These are phyloP conservation scores for Drosophila mojavensis DNA, from an alignment of 1,140 invertebrate genomes.

Conservation along the genomic window DNA sequence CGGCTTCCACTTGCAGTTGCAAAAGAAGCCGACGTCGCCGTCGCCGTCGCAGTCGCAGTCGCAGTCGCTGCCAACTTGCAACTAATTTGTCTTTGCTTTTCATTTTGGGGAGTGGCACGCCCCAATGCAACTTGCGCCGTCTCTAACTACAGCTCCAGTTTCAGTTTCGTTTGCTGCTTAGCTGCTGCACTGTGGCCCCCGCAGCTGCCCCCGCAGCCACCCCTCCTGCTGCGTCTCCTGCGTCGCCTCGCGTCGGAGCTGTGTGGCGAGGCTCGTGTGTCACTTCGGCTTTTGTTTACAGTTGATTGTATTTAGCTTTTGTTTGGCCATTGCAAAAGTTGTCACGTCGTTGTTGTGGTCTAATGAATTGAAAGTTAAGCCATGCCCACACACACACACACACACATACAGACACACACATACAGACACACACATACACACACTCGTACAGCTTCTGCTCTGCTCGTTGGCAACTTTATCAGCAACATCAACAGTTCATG, in stretches of 20 bases:
- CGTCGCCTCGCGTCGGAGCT: no score
- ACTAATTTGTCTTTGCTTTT: conserved; percentile 72
- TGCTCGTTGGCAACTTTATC: no score
- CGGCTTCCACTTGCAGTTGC: conserved; percentile 41
- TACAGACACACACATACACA: neutral
- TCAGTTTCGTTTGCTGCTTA: conserved; percentile 8
- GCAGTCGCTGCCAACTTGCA: conserved; percentile 57
- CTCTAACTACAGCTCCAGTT: conserved; percentile 22
- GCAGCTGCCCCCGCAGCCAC: neutral
- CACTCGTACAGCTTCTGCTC: no score
- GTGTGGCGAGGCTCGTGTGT: conserved; percentile 34
- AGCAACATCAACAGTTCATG: neutral
- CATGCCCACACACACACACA: conserved; percentile 1
- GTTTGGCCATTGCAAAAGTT: conserved; percentile 63
- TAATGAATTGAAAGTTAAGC: conserved; percentile 76
- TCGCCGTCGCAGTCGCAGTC: neutral
- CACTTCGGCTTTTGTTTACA: conserved; percentile 69
- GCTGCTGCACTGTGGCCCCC: no score
- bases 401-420: neutral
- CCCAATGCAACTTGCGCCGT: conserved; percentile 24
- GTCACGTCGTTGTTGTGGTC: conserved; percentile 58
- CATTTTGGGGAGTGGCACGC: conserved; percentile 30
- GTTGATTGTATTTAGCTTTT: conserved; percentile 74
- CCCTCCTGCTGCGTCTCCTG: no score
- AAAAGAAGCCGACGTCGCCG: conserved; percentile 19